Evolutionary conservation across 1,140 invertebrate species (phyloP).

Genomic region (Asobara japonica): DNA sequence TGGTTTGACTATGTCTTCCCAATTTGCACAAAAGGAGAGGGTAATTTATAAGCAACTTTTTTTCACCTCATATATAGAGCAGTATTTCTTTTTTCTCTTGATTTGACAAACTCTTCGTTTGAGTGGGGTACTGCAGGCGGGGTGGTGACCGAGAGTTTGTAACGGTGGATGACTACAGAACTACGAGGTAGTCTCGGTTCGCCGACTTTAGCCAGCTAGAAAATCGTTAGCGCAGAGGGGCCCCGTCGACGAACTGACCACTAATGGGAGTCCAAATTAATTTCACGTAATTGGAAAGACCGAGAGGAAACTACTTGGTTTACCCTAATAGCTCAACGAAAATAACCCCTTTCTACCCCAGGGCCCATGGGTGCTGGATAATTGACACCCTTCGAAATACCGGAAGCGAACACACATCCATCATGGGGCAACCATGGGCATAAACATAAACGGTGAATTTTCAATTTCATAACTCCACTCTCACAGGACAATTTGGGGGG

Average conservation of each 20-base stretch:
- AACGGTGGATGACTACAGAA: constrained; percentile 32
- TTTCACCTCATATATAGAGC: no score
- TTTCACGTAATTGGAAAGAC: constrained; percentile 61
- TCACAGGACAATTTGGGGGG: no score
- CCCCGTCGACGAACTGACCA: constrained; percentile 40
- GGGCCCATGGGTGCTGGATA: constrained; percentile 41
- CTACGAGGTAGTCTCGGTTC: constrained; percentile 38
- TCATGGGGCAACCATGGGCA: neutral
- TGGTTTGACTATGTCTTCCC: no score
- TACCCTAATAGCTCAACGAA: constrained; percentile 64
- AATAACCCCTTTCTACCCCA: constrained; percentile 56
- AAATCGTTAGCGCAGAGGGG: constrained; percentile 51
- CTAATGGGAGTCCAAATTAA: constrained; percentile 62
- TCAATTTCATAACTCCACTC: neutral
- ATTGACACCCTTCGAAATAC: constrained; percentile 45
- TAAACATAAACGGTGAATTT: neutral
- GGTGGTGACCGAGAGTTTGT: constrained; percentile 21
- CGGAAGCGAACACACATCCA: neutral
- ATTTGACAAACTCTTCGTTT: neutral
- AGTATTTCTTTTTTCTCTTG: neutral
- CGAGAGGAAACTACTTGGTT: constrained; percentile 50
- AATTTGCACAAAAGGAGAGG: no score
- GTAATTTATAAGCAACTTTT: no score
- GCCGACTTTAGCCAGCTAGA: constrained; percentile 43
- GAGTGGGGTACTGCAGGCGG: neutral